Evolutionary conservation across 2,888 invertebrate genomes (phyloP).

Genomic region (Diploptera punctata): DNA sequence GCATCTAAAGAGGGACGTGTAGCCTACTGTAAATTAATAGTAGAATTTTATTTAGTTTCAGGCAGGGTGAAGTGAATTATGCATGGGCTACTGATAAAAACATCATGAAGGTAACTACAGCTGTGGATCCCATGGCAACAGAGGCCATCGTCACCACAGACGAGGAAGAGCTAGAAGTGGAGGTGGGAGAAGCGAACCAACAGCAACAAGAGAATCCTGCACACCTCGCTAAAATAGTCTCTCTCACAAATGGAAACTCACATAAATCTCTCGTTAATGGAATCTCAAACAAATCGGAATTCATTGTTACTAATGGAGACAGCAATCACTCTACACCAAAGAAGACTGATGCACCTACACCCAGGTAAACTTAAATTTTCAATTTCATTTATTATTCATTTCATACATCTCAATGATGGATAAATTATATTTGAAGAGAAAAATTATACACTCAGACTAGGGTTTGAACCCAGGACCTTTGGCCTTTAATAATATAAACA

Average conservation of each 20-base stretch:
- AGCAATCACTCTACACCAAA: neutral
- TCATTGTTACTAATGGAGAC: slow-evolving; percentile 17
- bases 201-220: neutral
- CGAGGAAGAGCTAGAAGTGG: neutral
- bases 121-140: slow-evolving; percentile 7
- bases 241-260: neutral
- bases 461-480: too few species aligned
- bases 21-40: too few species aligned
- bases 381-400: too few species aligned
- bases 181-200: neutral
- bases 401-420: too few species aligned
- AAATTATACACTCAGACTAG: too few species aligned
- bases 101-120: slow-evolving; percentile 21
- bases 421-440: too few species aligned
- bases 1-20: too few species aligned
- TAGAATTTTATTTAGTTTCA: neutral
- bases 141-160: neutral
- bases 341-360: neutral
- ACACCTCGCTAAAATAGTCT: neutral
- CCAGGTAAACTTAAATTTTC: slow-evolving; percentile 3
- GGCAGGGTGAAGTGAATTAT: neutral
- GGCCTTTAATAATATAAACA: too few species aligned
- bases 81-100: neutral
- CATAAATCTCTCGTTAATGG: neutral
- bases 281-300: neutral